Conservation (phyloP, 2,113 vertebrate species). For the Rhinopomastus cyanomelas region DNA sequence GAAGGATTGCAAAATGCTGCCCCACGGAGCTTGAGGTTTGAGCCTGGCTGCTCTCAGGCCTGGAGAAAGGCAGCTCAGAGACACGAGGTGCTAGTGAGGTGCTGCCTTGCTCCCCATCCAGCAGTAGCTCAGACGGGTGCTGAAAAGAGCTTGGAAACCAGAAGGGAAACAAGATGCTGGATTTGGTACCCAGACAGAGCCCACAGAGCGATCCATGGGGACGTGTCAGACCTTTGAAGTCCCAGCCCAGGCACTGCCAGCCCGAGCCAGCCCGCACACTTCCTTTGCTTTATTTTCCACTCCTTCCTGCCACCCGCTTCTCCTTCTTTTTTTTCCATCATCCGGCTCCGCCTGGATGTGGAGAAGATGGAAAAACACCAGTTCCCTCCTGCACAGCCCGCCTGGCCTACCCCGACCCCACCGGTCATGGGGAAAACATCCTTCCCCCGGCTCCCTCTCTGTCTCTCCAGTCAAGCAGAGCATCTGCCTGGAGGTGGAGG, state of each 20-base stretch:
- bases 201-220: not conserved
- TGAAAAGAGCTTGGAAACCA: not conserved
- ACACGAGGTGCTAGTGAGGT: not conserved
- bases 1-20: not conserved
- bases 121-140: fast-evolving
- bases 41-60: not conserved
- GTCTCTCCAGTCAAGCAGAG: not conserved
- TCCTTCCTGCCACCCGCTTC: not conserved
- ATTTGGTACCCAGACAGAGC: not conserved
- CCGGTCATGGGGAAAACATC: not conserved
- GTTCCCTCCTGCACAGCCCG: not conserved
- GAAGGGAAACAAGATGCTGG: not conserved
- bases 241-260: not conserved
- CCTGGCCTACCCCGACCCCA: not conserved
- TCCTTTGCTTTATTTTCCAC: not conserved
- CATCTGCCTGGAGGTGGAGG: not conserved
- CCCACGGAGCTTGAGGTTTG: not conserved
- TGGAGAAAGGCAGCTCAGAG: not conserved
- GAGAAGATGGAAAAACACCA: not conserved
- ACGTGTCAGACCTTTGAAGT: conserved; percentile 4
- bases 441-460: not conserved
- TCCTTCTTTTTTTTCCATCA: not conserved
- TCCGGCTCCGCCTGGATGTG: not conserved
- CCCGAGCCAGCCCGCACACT: not conserved
- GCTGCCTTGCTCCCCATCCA: not conserved